phyloP scores from a whole-genome alignment of 2,888 invertebrate genomes.

The Lasioglossum malachurum region DNA sequence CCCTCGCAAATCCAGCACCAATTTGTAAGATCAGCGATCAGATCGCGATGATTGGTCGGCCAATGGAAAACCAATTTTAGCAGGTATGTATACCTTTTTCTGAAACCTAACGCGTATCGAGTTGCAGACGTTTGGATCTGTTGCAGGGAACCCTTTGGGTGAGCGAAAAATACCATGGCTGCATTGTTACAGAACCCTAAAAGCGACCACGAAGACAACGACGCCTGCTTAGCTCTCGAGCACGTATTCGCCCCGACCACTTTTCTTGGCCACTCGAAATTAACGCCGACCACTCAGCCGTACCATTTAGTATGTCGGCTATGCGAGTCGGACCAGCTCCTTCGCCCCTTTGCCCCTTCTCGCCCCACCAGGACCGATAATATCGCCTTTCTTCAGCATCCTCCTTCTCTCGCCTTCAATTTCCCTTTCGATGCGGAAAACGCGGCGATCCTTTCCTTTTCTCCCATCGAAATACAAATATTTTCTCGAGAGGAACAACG shows the following conservation, averaged over 20 bases:
- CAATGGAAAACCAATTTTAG: neutral
- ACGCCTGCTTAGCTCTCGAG: slow-evolving; percentile 71
- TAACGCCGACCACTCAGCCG: slow-evolving; percentile 72
- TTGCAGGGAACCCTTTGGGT: slow-evolving; percentile 3
- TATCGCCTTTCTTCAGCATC: slow-evolving; percentile 45
- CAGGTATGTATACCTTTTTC: neutral
- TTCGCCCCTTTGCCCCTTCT: slow-evolving; percentile 19
- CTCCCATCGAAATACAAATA: neutral
- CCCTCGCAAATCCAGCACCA: neutral
- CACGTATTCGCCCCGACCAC: slow-evolving; percentile 73
- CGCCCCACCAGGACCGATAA: slow-evolving; percentile 40
- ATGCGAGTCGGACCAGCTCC: slow-evolving; percentile 32
- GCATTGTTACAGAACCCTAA: slow-evolving; percentile 69
- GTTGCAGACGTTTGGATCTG: slow-evolving; percentile 40
- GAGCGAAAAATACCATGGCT: slow-evolving; percentile 49
- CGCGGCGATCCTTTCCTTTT: neutral
- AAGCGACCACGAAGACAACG: slow-evolving; percentile 66
- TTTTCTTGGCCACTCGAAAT: slow-evolving; percentile 72
- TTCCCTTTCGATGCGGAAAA: slow-evolving; percentile 24
- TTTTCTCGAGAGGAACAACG: neutral
- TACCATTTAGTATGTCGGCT: slow-evolving; percentile 68
- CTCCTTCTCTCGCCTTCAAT: neutral
- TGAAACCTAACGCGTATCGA: slow-evolving; percentile 39
- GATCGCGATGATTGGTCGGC: neutral
- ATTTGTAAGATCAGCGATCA: neutral